phyloP scores from a whole-genome alignment of 2,888 invertebrate species.

The Drosophila tripunctata region DNA sequence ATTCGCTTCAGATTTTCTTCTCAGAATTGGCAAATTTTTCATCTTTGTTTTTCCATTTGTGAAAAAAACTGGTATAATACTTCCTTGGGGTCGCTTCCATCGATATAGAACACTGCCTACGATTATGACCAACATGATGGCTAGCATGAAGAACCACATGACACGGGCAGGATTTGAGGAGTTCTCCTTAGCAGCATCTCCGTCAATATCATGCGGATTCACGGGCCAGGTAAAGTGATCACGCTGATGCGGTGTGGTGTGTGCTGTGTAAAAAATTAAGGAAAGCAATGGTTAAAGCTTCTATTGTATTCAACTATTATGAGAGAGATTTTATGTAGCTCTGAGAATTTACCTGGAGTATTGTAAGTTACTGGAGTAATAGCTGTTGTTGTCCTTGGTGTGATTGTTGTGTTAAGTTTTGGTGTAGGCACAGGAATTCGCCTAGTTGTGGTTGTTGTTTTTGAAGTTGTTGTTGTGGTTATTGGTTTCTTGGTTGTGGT shows the following conservation, averaged over 20 bases:
- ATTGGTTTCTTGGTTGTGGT: constrained; percentile 15
- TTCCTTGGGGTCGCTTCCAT: constrained; percentile 18
- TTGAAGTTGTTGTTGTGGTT: constrained; percentile 16
- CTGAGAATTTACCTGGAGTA: background rate
- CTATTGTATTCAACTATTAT: too few species aligned
- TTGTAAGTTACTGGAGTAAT: background rate
- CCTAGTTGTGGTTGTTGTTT: constrained; percentile 12
- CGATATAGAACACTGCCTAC: constrained; percentile 39
- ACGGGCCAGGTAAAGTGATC: constrained; percentile 44
- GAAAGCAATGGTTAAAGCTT: background rate
- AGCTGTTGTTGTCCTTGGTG: too few species aligned
- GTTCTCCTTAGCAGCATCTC: constrained; percentile 15
- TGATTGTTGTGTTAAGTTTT: too few species aligned
- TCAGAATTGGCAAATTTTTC: constrained; percentile 5
- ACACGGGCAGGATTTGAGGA: constrained; percentile 22
- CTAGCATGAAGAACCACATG: constrained; percentile 41
- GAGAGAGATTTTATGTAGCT: too few species aligned
- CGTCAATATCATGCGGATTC: constrained; percentile 33
- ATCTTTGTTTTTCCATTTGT: constrained; percentile 35
- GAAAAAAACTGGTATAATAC: constrained; percentile 40
- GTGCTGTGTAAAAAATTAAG: background rate
- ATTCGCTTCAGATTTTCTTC: background rate
- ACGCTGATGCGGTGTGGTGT: constrained; percentile 1
- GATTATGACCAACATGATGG: constrained; percentile 34
- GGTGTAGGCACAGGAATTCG: too few species aligned